Evolutionary conservation across 1,140 invertebrate genomes (phyloP).

Genomic region (Glossosoma conforme): DNA sequence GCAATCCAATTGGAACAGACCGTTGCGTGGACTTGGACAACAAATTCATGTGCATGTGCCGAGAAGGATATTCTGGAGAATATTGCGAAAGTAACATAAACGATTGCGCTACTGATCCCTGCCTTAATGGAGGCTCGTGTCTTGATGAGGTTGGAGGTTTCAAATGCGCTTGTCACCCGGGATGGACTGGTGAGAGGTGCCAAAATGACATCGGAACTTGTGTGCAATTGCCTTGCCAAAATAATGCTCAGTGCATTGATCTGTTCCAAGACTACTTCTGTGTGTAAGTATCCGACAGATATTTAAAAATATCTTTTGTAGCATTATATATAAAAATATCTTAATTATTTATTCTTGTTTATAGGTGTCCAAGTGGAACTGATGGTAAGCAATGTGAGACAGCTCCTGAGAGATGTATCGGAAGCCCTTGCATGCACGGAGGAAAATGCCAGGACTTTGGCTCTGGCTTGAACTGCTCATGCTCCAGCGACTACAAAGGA

Average conservation of each 20-base stretch:
- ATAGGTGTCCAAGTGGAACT: constrained; percentile 83
- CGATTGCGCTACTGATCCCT: constrained; percentile 84
- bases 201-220: constrained; percentile 86
- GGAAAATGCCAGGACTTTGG: constrained; percentile 93
- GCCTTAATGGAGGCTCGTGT: constrained; percentile 85
- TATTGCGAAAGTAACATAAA: constrained; percentile 79
- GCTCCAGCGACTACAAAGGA: constrained; percentile 77
- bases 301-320: neutral
- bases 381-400: constrained; percentile 94
- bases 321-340: neutral
- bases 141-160: constrained; percentile 80
- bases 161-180: constrained; percentile 75
- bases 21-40: constrained; percentile 85
- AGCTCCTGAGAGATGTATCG: constrained; percentile 91
- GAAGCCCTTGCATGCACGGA: constrained; percentile 93
- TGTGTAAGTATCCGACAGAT: constrained; percentile 61
- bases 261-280: constrained; percentile 96
- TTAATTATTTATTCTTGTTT: constrained; percentile 10
- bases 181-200: constrained; percentile 87
- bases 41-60: constrained; percentile 84
- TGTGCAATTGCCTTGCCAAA: constrained; percentile 79
- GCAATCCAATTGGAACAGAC: constrained; percentile 82
- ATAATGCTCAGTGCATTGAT: constrained; percentile 88
- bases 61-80: constrained; percentile 81
- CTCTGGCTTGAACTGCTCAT: constrained; percentile 90